phyloP scores from a whole-genome alignment of 2,797 vertebrate species.

The Darevskia nairensis region DNA sequence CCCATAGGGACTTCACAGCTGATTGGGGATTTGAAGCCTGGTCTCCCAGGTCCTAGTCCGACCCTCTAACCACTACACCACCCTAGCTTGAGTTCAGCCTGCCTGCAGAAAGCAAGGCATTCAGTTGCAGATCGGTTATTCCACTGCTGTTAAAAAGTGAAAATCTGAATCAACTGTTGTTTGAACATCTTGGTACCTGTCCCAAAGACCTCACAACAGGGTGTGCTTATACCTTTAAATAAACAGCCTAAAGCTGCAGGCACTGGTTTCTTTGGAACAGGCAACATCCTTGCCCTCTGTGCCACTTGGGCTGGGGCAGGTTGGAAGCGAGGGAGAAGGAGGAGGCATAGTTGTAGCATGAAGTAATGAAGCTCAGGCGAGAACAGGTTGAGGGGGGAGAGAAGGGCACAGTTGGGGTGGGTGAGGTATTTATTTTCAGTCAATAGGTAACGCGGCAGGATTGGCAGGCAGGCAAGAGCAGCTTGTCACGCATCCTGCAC shows the following conservation, averaged over 20 bases:
- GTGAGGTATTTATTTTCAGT: slow-evolving; percentile 67
- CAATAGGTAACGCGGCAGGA: slow-evolving; percentile 68
- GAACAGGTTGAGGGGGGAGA: neutral
- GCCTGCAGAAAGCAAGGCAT: neutral
- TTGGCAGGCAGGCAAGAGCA: slow-evolving; percentile 68
- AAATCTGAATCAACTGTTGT: neutral
- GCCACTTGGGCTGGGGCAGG: neutral
- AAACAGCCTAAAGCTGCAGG: neutral
- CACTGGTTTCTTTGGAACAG: neutral
- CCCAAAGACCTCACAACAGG: neutral
- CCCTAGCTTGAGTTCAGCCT: neutral
- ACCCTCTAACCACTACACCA: no score
- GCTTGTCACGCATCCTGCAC: slow-evolving; percentile 73
- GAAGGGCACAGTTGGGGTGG: slow-evolving; percentile 37
- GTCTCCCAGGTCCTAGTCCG: no score
- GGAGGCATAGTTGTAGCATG: slow-evolving; percentile 25
- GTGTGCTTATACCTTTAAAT: neutral
- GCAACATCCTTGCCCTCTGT: neutral
- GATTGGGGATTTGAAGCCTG: no score
- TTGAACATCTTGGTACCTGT: neutral
- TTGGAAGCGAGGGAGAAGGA: neutral
- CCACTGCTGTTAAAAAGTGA: neutral
- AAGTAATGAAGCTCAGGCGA: slow-evolving; percentile 20
- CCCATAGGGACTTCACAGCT: no score
- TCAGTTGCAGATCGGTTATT: neutral